Conservation (phyloP, 1,140 invertebrate species). For the Leptopilina clavipes region DNA sequence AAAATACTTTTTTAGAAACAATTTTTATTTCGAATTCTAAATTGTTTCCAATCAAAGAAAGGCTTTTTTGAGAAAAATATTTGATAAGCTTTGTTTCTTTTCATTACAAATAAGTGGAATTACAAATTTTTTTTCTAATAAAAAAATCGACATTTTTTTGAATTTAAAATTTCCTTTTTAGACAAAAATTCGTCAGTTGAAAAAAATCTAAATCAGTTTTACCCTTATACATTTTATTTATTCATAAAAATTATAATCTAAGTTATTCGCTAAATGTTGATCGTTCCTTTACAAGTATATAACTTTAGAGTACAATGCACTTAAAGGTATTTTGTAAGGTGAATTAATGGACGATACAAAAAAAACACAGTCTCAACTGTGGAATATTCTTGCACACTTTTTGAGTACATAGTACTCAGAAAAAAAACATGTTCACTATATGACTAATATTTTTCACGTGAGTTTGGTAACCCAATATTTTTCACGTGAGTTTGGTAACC, state of each 20-base stretch:
- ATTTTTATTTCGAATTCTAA: too few relatives aligned
- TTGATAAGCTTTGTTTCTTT: too few relatives aligned
- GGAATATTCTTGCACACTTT: constrained; percentile 16
- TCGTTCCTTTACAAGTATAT: neutral
- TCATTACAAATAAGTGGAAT: too few relatives aligned
- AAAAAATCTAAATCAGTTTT: neutral
- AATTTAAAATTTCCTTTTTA: neutral
- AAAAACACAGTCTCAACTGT: constrained; percentile 1
- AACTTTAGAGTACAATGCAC: constrained; percentile 10
- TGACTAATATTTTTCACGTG: neutral
- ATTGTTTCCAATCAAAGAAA: too few relatives aligned
- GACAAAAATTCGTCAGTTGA: neutral
- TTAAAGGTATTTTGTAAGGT: neutral
- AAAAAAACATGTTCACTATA: constrained; percentile 32
- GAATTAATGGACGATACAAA: neutral
- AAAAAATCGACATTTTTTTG: too few relatives aligned
- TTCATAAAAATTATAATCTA: constrained; percentile 29
- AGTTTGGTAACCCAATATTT: neutral
- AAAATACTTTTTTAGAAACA: too few relatives aligned
- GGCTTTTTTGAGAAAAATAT: too few relatives aligned
- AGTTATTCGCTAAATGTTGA: neutral
- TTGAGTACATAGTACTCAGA: constrained; percentile 64
- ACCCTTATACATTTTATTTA: constrained; percentile 13
- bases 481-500: neutral
- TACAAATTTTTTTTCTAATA: too few relatives aligned